Conservation (phyloP, 1,140 invertebrate genomes). For the Platyscapa corneri region DNA sequence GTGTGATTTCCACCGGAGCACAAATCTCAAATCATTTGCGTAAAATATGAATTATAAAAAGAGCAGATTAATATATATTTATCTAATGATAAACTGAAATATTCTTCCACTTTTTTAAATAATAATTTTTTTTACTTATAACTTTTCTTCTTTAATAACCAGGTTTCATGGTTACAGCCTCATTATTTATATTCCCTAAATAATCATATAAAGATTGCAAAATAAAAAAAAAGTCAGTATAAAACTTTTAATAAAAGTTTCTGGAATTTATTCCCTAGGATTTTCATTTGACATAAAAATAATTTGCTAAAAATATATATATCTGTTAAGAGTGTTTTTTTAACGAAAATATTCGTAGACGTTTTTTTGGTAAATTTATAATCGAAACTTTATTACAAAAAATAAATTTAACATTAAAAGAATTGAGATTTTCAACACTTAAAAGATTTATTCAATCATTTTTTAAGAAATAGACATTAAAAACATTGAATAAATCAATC, state of each 20-base stretch:
- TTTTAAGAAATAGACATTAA: no score
- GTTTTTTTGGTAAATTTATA: background rate
- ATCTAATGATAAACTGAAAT: background rate
- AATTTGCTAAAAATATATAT: background rate
- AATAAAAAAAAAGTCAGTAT: background rate
- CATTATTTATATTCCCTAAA: background rate
- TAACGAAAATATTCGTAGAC: background rate
- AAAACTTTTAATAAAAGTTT: background rate
- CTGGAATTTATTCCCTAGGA: background rate
- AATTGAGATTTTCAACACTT: background rate
- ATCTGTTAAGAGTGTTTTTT: background rate
- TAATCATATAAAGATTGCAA: background rate
- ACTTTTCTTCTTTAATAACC: background rate
- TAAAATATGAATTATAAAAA: background rate
- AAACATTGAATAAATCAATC: no score
- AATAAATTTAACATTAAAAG: background rate
- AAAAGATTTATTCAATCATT: no score
- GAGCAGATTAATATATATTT: no score
- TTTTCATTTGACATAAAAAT: background rate
- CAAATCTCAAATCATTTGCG: background rate
- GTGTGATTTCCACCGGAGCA: background rate
- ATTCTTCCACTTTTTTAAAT: background rate
- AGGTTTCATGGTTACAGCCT: background rate
- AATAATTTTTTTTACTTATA: background rate
- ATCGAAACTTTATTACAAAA: background rate